phyloP scores from a whole-genome alignment of 2,888 invertebrate species.

The Ormia ochracea region DNA sequence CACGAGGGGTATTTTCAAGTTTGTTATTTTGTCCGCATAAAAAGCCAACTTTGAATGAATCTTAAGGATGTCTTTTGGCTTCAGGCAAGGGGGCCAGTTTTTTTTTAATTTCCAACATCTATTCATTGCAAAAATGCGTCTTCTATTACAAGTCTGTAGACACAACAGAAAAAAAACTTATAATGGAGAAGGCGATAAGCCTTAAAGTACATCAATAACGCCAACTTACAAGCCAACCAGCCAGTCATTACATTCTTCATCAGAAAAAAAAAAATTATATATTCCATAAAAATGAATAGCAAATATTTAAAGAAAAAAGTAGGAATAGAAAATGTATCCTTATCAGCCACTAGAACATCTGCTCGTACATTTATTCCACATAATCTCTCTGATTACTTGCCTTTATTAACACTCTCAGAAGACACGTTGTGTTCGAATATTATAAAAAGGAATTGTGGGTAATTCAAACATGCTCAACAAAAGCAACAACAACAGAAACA shows the following conservation, averaged over 20 bases:
- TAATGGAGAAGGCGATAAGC: constrained; percentile 41
- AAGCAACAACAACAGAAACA: not conserved
- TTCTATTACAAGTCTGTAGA: constrained; percentile 7
- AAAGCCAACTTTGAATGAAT: constrained; percentile 53
- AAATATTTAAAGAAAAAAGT: constrained; percentile 1
- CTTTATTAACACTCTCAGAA: constrained; percentile 59
- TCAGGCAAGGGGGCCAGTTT: not conserved
- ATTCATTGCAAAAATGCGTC: constrained; percentile 18
- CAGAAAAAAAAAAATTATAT: not conserved
- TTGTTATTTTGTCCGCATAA: constrained; percentile 6
- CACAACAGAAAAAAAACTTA: not conserved
- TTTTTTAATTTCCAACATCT: not conserved
- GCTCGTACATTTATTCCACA: constrained; percentile 48
- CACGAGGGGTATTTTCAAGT: constrained; percentile 14
- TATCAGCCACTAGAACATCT: constrained; percentile 50
- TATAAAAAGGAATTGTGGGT: constrained; percentile 1
- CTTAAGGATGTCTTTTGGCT: constrained; percentile 9
- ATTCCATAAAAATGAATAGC: constrained; percentile 31
- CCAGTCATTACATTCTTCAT: not conserved
- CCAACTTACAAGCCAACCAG: constrained; percentile 16
- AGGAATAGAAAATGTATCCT: constrained; percentile 8
- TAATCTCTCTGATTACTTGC: constrained; percentile 59
- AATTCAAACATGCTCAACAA: not conserved
- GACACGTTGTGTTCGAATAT: not conserved
- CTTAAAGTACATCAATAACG: constrained; percentile 51